Conservation (phyloP, 2,888 invertebrate genomes). For the Parnassius apollo region DNA sequence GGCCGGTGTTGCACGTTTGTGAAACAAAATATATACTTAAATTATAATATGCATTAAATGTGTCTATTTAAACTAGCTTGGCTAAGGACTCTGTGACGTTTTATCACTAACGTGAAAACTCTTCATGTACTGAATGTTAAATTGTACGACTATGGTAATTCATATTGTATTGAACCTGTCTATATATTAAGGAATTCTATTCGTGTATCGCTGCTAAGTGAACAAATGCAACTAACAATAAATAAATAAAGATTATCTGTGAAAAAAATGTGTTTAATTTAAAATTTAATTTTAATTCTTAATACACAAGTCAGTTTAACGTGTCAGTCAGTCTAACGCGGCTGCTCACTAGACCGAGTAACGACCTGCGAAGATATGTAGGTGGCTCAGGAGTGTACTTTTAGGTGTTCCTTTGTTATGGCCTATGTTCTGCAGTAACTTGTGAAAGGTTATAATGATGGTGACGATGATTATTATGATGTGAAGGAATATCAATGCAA, state of each 20-base stretch:
- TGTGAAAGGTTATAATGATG: too few relatives aligned
- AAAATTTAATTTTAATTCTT: neutral
- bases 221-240: constrained; percentile 55
- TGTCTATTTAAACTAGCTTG: constrained; percentile 39
- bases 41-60: constrained; percentile 34
- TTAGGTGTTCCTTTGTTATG: too few relatives aligned
- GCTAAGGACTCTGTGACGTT: constrained; percentile 30
- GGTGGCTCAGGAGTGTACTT: too few relatives aligned
- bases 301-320: neutral
- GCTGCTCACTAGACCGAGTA: too few relatives aligned
- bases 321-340: too few relatives aligned
- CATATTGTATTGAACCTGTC: constrained; percentile 35
- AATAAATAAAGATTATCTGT: constrained; percentile 34
- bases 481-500: too few relatives aligned
- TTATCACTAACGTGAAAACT: constrained; percentile 23
- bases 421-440: too few relatives aligned
- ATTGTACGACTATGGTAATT: constrained; percentile 23
- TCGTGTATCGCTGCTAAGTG: constrained; percentile 50
- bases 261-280: constrained; percentile 13
- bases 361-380: too few relatives aligned
- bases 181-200: constrained; percentile 32
- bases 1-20: constrained; percentile 29
- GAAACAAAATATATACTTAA: constrained; percentile 21
- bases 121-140: constrained; percentile 30
- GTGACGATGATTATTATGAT: too few relatives aligned